Base-by-base conservation (phyloP, 2,113 vertebrate genomes). In the Pelvicachromis taeniatus region DNA sequence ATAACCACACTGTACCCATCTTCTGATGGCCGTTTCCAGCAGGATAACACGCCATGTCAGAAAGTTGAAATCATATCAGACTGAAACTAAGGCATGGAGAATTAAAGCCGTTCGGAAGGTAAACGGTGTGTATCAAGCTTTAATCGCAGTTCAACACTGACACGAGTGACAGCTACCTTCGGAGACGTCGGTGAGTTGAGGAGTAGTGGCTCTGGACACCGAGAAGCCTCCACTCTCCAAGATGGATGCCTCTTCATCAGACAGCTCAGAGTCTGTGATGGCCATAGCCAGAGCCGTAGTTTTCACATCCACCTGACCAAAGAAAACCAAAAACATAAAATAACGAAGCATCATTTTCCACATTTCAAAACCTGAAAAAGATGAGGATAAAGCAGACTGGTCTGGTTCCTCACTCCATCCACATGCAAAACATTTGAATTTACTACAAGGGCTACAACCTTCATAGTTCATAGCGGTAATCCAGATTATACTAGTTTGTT, bases 181-280 rank as follows among this genome's bases (percentile, higher is more conserved):
- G 17, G 98, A 99, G 86, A 99, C 94, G 0, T 99, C 98, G 0
- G 97, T 97, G 77, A 99, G 96, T 50, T 99, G 98, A 35, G 99
- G 99, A 6, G 99, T 99, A 6, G 98, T 99, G 58, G 98, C 99
- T 94, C 99, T 96, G 86, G 99, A 99, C 78, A 99, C 98, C 0
- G 99, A 98, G 94, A 99, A 99, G 7, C 99, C 99, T 1, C 98
- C 99, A 1, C 98, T 99, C 93, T 99, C 99, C 93, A 99, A 91
- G 87, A 99, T 99, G 56, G 98, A 99, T 8, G 97, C 99, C 85
- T 99, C 99, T 77, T 99, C 99, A 23, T 99, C 99, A 0, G 99
- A 99, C 70, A 99, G 85, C 94, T 99, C 99, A 0, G 99, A 99
- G 96, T 99, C 99, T 2, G 99, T 99, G 94, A 99, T 99, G 86